These are phyloP conservation scores for Stigmatopora nigra DNA, from an alignment of 2,113 vertebrate species.

Conservation along the genomic window DNA sequence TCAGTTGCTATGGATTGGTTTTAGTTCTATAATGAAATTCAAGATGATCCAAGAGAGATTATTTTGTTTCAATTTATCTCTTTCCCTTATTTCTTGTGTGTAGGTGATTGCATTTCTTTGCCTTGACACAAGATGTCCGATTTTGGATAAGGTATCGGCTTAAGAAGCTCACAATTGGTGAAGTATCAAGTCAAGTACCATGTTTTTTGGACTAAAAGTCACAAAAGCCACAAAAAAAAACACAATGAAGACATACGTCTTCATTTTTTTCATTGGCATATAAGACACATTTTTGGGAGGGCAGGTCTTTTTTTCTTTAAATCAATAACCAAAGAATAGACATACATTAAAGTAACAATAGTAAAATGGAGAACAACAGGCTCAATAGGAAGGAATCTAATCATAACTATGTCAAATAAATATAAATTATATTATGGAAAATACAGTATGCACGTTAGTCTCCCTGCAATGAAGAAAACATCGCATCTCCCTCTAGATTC, in stretches of 20 bases:
- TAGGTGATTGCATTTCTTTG: constrained; percentile 13
- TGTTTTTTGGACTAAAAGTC: too few species aligned
- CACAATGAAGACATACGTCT: too few species aligned
- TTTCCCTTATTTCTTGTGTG: background rate
- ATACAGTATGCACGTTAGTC: constrained; percentile 14
- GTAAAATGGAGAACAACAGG: too few species aligned
- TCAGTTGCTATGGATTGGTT: background rate
- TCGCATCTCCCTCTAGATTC: constrained; percentile 16
- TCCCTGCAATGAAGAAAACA: constrained; percentile 35
- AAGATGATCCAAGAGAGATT: background rate
- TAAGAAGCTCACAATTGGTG: constrained; percentile 27
- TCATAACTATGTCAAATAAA: too few species aligned
- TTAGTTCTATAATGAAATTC: background rate
- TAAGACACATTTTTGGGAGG: too few species aligned
- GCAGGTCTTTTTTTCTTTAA: too few species aligned
- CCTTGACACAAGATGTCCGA: constrained; percentile 6
- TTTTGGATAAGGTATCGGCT: constrained; percentile 1
- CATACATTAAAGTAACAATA: too few species aligned
- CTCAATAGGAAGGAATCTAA: too few species aligned
- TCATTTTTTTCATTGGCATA: too few species aligned
- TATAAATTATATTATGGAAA: too few species aligned
- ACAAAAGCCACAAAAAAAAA: too few species aligned
- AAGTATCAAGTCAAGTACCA: constrained; percentile 37
- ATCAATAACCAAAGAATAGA: too few species aligned
- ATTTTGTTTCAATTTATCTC: background rate